phyloP scores from a whole-genome alignment of 2,113 vertebrate genomes.

The Lota lota region DNA sequence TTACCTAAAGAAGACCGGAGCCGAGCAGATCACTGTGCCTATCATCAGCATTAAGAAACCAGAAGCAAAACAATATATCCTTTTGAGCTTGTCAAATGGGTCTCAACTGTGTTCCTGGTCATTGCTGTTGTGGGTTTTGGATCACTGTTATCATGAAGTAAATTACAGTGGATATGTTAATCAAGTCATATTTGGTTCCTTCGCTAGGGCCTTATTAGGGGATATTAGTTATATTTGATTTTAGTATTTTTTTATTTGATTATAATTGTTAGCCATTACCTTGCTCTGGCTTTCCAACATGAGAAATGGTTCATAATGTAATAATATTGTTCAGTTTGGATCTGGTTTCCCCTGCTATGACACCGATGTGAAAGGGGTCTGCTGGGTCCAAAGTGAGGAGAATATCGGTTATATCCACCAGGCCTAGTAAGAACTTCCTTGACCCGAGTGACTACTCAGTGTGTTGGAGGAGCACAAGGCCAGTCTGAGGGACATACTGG shows the following conservation, averaged over 20 bases:
- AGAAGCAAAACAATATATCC: slow-evolving; percentile 80
- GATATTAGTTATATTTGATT: background rate
- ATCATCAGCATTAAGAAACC: slow-evolving; percentile 70
- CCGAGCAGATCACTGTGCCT: slow-evolving; percentile 86
- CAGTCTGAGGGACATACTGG: slow-evolving; percentile 84
- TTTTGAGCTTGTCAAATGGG: slow-evolving; percentile 49
- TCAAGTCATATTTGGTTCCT: background rate
- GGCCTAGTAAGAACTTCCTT: slow-evolving; percentile 56
- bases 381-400: background rate
- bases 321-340: too few relatives aligned
- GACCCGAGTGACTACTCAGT: slow-evolving; percentile 70
- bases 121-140: too few relatives aligned
- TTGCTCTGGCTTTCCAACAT: background rate
- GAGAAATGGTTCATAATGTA: too few relatives aligned
- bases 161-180: background rate
- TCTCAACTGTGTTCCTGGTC: background rate
- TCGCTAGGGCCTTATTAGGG: background rate
- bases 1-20: slow-evolving; percentile 79
- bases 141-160: too few relatives aligned
- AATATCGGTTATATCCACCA: background rate
- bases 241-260: too few relatives aligned
- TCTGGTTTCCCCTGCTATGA: background rate
- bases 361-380: background rate
- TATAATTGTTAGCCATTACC: background rate
- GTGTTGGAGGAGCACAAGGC: slow-evolving; percentile 63